A percentile compares a stretch with the other conserved stretches of the same genome.
phyloP scores from a whole-genome alignment of 2,797 vertebrate species.

The Macropus fuliginosus region DNA sequence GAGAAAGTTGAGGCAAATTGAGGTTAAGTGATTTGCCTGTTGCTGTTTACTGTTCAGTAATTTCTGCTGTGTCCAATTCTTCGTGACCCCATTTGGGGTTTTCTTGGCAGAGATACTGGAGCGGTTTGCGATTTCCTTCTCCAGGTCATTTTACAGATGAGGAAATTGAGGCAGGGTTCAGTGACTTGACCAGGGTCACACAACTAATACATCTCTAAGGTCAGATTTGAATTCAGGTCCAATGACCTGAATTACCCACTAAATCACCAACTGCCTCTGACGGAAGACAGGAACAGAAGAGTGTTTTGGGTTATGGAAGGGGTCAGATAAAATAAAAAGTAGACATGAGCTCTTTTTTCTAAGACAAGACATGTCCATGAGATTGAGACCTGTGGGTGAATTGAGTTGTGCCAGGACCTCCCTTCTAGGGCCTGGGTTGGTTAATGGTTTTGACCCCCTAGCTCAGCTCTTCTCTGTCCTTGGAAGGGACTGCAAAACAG shows the following conservation, averaged over 20 bases:
- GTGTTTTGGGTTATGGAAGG: not conserved
- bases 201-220: not conserved
- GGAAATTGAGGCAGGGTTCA: not conserved
- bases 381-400: not conserved
- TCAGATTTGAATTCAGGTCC: not conserved
- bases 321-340: not conserved
- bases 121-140: not conserved
- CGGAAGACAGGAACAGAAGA: not conserved
- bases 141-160: not conserved
- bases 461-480: not conserved
- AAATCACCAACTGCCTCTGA: not conserved
- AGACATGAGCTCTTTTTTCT: not conserved
- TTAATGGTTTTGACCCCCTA: not conserved
- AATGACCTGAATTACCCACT: not conserved
- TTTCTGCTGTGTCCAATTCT: not conserved
- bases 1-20: no score
- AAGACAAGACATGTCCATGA: not conserved
- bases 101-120: not conserved
- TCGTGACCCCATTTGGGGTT: not conserved
- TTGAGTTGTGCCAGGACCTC: not conserved
- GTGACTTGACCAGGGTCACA: not conserved
- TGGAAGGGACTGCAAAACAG: not conserved
- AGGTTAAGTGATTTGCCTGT: not conserved
- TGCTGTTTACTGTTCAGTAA: not conserved
- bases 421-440: not conserved